Percentiles rank a stretch among this genome's conserved stretches.
phyloP scores from a whole-genome alignment of 2,888 invertebrate species.

The Nasonia oneida region DNA sequence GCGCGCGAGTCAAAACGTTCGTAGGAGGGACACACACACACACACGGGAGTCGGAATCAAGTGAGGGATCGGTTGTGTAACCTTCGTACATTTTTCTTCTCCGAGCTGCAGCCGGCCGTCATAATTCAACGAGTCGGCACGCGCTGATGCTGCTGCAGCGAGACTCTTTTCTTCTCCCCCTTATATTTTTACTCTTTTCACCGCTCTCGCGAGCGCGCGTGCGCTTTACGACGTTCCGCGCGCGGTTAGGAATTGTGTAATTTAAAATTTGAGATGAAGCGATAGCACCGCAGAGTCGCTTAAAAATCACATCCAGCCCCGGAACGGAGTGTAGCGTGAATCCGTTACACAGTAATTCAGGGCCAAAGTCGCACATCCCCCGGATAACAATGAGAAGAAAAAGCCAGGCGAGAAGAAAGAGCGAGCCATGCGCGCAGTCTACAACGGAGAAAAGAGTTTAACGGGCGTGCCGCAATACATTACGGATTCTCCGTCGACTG shows the following conservation, averaged over 20 bases:
- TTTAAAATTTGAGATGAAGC: no score
- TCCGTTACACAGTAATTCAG: no score
- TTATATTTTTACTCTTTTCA: no score
- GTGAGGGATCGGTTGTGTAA: constrained; percentile 30
- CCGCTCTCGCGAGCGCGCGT: no score
- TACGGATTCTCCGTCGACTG: constrained; percentile 31
- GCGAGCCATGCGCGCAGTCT: not conserved
- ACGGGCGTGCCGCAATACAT: constrained; percentile 68
- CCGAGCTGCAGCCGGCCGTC: constrained; percentile 40
- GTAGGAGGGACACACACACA: not conserved
- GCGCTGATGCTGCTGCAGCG: not conserved
- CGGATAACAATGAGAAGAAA: not conserved
- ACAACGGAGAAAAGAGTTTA: constrained; percentile 68
- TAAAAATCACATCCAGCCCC: no score
- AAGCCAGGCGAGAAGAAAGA: not conserved
- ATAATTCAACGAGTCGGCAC: constrained; percentile 26
- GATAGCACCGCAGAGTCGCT: no score
- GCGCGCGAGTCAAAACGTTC: constrained; percentile 29
- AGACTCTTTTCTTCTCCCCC: no score
- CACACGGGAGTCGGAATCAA: constrained; percentile 10
- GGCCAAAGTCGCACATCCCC: no score
- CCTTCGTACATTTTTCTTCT: constrained; percentile 19
- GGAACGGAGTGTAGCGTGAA: no score
- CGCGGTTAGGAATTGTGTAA: no score
- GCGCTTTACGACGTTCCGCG: no score